Base-by-base conservation (phyloP, 2,113 vertebrate species). In the Oryzias curvinotus region DNA sequence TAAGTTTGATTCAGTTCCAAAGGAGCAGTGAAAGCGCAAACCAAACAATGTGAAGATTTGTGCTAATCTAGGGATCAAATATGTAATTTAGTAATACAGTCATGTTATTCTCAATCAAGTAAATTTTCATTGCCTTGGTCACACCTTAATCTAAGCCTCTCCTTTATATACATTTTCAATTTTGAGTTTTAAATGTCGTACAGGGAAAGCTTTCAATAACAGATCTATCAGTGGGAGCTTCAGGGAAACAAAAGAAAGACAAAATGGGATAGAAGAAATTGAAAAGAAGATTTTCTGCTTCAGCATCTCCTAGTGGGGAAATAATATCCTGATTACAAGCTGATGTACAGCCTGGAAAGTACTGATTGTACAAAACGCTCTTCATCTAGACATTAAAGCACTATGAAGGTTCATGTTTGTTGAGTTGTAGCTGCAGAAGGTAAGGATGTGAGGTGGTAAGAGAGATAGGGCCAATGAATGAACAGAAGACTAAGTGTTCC, bases 371-470 rank as follows among this genome's bases (percentile, higher is more conserved):
- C 82, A 68, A 79, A 85, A 81, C 61, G 79, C 68, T 71, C 65
- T 56, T 83, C 69, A 68, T 80, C 74, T 57, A 73, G 57, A 78
- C 80, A 85, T 89, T 75, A 83, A 89, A 87, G 85, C 83, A 79
- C 73, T 73, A 90, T 83, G 75, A 83, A 55, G 77, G 23, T 73
- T 81, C 30, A 65, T 28, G 53, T 57, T 69, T 43, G 73, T 73
- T 69, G 65, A 62, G 64, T 54, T 56, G 57, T 30, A 23, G 48
- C n/a, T 47, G 52, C 47, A 43, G 53, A 54, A 59, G 58, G 57
- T 5, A 26, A 56, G 52, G 65, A 68, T 74, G 70, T 74, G 65
- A 63, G 61, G 56, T 62, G 46, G 49, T 45, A 70, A 68, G 60
- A 67, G 44, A 73, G 69, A 66, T 65, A 5, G 41, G 15, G 5